Evolutionary conservation across 2,888 invertebrate genomes (phyloP), one percentile per base, ranked within the genome.

Genomic region (Teleogryllus oceanicus): DNA sequence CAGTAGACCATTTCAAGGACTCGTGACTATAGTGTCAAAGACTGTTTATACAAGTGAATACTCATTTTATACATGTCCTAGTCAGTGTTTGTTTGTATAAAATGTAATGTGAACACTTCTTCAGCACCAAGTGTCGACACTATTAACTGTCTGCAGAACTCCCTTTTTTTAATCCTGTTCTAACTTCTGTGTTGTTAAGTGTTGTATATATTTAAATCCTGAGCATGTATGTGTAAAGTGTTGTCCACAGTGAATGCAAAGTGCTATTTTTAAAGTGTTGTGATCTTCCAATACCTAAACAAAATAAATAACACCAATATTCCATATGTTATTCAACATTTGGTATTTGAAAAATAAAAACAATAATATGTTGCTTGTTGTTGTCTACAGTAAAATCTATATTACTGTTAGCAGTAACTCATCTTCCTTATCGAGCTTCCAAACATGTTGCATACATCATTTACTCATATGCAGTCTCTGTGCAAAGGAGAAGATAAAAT

Each of bases 21-120:
- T 62, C 13, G 5, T 62, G 62, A 62, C 62, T 62, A 62, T 62
- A 62, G 62, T 18, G 16, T 62, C n/a, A 62, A 62, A 62, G n/a
- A 62, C 62, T 62, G n/a, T 62, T 62, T 62, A 62, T 62, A 62
- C 13, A 8, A 18, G 16, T 62, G 62, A 62, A 62, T 62, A 62
- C 62, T 62, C 62, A 62, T 62, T 62, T 62, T 62, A 62, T 62
- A 62, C 62, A 62, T 62, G 62, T 62, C 62, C 62, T 62, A 62
- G 62, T 62, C 62, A 62, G 62, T 62, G 62, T 62, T 62, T 62
- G 62, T 62, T 62, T 62, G 62, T 62, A 62, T 18, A 62, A 62
- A 62, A n/a, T 62, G 62, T 62, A 62, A 62, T 62, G 62, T 62
- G 13, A 18, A n/a, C 62, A n/a, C 62, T 13, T 62, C 62, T 18